These are phyloP conservation scores for Cheirogaleus major DNA, from an alignment of 2,797 vertebrate genomes.

Conservation along the genomic window DNA sequence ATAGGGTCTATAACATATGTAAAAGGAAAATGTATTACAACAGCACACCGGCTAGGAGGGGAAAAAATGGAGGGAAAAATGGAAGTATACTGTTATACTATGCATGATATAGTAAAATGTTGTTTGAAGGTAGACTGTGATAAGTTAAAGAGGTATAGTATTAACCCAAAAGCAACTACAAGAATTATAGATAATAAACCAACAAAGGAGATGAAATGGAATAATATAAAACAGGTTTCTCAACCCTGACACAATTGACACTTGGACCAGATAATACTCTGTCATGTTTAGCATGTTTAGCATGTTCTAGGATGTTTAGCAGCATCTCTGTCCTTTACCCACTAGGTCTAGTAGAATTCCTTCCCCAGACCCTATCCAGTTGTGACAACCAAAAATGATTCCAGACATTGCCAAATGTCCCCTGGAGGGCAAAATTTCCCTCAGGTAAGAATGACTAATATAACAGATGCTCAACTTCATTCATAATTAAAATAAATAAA, in stretches of 20 bases:
- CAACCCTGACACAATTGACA: not conserved
- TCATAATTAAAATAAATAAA: conserved; percentile 24
- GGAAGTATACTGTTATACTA: not conserved
- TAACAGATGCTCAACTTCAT: not conserved
- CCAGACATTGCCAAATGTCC: not conserved
- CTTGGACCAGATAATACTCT: not conserved
- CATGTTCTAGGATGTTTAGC: not conserved
- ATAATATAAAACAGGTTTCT: not conserved
- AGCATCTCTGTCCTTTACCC: not conserved
- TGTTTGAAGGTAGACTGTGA: not conserved
- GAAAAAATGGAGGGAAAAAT: not conserved
- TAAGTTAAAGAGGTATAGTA: not conserved
- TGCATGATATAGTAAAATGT: not conserved
- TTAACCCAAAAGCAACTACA: conserved; percentile 35
- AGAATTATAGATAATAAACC: conserved; percentile 7
- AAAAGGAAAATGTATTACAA: not conserved
- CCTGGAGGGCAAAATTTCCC: not conserved
- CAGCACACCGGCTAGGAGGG: not conserved
- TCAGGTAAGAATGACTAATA: not conserved
- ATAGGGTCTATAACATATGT: not conserved
- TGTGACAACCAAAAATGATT: not conserved
- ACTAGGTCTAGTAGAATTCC: not conserved
- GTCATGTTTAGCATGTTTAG: too few species aligned
- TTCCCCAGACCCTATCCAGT: not conserved
- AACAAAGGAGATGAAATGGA: not conserved